A percentile compares a stretch with the other conserved stretches of the same genome.
Evolutionary conservation across 2,113 vertebrate genomes (phyloP).

Genomic region (Leucosticte australis): DNA sequence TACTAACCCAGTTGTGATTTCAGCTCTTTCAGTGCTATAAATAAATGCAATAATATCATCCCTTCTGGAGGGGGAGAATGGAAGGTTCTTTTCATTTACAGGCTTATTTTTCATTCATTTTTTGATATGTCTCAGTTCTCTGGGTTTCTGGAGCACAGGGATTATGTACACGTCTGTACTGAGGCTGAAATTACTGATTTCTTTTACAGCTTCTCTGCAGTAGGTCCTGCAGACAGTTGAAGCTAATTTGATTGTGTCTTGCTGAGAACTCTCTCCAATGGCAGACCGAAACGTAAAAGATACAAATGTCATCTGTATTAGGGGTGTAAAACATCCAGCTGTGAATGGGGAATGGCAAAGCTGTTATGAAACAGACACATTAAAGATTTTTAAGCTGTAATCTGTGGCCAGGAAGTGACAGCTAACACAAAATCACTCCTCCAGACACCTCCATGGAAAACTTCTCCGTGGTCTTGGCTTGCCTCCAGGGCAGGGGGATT

Average conservation of each 20-base stretch:
- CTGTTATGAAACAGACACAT: not conserved
- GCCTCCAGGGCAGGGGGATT: not conserved
- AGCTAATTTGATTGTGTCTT: slow-evolving; percentile 43
- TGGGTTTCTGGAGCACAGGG: not conserved
- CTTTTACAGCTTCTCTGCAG: not conserved
- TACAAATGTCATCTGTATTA: not conserved
- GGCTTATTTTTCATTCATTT: not conserved
- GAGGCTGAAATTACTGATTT: not conserved
- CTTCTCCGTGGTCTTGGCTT: not conserved
- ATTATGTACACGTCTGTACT: not conserved
- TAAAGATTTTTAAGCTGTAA: not conserved
- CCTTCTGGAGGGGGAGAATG: not conserved
- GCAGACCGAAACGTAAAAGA: not conserved
- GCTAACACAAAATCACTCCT: not conserved
- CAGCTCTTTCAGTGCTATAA: not conserved
- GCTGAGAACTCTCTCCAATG: not conserved
- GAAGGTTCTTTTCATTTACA: not conserved
- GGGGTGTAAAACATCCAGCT: not conserved
- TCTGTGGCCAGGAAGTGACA: not conserved
- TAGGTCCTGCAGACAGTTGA: not conserved
- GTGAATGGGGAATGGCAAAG: not conserved
- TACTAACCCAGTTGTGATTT: not conserved
- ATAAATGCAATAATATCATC: not conserved
- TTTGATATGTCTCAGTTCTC: not conserved
- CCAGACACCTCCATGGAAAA: not conserved